A percentile compares a stretch with the other conserved stretches of the same genome.
Evolutionary conservation across 2,888 invertebrate genomes (phyloP).

Genomic region (Biston betularia): DNA sequence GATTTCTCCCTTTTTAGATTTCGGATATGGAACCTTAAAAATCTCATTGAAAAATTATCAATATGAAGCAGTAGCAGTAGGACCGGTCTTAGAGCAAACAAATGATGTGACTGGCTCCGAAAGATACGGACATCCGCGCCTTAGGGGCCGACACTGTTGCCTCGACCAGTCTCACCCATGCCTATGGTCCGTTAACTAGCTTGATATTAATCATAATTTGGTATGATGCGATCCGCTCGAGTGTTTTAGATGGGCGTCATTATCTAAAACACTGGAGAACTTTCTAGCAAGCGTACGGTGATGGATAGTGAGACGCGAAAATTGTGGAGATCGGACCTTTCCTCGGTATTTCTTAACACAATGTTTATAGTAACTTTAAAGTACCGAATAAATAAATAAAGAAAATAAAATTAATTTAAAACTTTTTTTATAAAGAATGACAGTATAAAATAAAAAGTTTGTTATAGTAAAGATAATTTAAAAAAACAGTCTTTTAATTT

Average conservation of each 20-base stretch:
- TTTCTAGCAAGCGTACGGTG: slow-evolving; percentile 53
- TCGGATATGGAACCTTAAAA: slow-evolving; percentile 33
- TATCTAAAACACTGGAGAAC: slow-evolving; percentile 66
- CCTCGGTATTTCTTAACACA: neutral
- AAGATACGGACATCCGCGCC: slow-evolving; percentile 65
- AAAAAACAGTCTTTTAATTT: no score
- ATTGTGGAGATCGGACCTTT: slow-evolving; percentile 49
- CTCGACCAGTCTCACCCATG: slow-evolving; percentile 5
- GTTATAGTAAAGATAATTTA: no score
- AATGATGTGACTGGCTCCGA: slow-evolving; percentile 59
- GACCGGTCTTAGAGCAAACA: slow-evolving; percentile 64
- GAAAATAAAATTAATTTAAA: no score
- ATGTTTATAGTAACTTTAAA: no score
- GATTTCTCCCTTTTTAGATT: no score
- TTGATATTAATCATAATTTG: slow-evolving; percentile 83
- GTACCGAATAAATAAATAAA: no score
- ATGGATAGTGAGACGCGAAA: slow-evolving; percentile 61
- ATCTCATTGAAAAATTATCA: slow-evolving; percentile 75
- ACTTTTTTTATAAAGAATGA: no score
- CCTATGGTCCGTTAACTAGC: slow-evolving; percentile 65
- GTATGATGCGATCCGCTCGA: slow-evolving; percentile 76
- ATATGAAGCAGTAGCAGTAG: slow-evolving; percentile 67
- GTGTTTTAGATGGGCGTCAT: slow-evolving; percentile 79
- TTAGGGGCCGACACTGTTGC: slow-evolving; percentile 37
- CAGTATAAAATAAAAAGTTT: no score